Evolutionary conservation across 2,113 vertebrate species (phyloP).

Genomic region (Tragelaphus buxtoni): DNA sequence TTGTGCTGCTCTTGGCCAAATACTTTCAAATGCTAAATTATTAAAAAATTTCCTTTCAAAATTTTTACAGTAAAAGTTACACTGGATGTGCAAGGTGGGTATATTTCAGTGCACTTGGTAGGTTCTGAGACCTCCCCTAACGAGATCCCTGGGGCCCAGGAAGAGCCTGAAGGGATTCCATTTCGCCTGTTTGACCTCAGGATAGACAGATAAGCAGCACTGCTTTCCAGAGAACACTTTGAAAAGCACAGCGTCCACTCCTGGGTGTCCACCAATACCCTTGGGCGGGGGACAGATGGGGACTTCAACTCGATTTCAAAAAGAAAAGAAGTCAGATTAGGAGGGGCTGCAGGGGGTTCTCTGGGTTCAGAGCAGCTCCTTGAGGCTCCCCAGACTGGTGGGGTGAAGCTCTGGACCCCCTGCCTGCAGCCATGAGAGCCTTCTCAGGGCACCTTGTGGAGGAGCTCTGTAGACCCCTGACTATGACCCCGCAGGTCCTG

Average conservation of each 20-base stretch:
- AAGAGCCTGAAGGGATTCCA: not conserved
- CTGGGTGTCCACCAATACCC: not conserved
- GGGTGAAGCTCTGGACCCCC: not conserved
- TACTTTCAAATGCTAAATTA: conserved; percentile 49
- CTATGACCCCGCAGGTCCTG: not conserved
- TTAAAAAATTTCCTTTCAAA: conserved; percentile 15
- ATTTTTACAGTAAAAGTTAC: conserved; percentile 38
- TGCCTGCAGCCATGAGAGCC: not conserved
- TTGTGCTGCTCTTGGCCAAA: conserved; percentile 54
- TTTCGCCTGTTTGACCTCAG: not conserved
- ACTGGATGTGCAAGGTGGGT: not conserved
- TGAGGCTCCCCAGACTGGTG: not conserved
- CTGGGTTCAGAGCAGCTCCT: not conserved
- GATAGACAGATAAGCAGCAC: not conserved
- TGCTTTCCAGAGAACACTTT: not conserved
- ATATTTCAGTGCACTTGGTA: not conserved
- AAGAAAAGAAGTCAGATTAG: not conserved
- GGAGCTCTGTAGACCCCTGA: not conserved
- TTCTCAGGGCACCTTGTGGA: not conserved
- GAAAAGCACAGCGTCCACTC: not conserved
- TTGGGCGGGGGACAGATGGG: not conserved
- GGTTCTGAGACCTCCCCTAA: not conserved
- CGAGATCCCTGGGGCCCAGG: not conserved
- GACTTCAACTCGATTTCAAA: not conserved
- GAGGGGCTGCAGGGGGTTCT: not conserved